Evolutionary conservation across 2,113 vertebrate species (phyloP).

Genomic region (Balaenoptera acutorostrata): DNA sequence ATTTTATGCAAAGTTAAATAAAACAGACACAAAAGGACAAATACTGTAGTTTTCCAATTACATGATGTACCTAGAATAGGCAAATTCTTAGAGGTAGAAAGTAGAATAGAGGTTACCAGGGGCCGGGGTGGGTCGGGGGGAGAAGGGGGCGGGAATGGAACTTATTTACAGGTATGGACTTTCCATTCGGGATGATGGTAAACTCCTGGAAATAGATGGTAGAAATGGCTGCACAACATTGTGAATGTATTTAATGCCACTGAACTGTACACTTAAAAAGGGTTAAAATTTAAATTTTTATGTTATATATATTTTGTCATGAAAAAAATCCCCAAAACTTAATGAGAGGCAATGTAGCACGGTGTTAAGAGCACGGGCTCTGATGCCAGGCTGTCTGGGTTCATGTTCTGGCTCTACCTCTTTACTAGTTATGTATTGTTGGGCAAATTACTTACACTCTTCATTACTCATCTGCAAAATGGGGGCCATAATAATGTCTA

Average conservation of each 20-base stretch:
- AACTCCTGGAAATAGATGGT: not conserved
- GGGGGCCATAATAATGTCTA: no score
- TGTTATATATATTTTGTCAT: not conserved
- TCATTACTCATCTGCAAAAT: not conserved
- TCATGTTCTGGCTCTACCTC: not conserved
- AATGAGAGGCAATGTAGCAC: not conserved
- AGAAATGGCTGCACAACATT: not conserved
- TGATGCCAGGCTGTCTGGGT: not conserved
- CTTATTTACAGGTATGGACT: not conserved
- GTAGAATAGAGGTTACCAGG: not conserved
- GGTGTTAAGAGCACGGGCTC: not conserved
- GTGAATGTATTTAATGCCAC: no score
- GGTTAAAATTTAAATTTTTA: not conserved
- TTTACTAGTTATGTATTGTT: no score
- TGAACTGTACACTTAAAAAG: not conserved
- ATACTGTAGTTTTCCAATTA: not conserved
- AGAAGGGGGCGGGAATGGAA: not conserved
- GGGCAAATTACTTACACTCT: not conserved
- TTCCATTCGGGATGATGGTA: not conserved
- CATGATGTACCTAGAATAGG: not conserved
- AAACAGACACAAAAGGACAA: not conserved
- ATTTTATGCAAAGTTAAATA: not conserved
- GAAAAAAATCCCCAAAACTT: no score
- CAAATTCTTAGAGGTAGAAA: not conserved
- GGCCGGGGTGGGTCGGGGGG: rapidly evolving